Conservation (phyloP, 2,888 invertebrate species). For the Caenorhabditis macrosperma region DNA sequence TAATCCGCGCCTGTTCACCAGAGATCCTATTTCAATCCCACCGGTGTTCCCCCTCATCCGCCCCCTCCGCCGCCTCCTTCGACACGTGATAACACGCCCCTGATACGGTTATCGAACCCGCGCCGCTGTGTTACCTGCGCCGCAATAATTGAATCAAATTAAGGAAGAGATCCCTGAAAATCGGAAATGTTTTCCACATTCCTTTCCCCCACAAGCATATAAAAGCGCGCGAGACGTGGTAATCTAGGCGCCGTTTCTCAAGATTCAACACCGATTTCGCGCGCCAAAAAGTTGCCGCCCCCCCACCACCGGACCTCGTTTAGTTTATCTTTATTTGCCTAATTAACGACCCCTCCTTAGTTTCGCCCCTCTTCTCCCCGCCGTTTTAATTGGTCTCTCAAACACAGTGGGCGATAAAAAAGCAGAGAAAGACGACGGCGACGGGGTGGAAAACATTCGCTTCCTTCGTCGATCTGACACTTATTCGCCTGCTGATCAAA, state of each 20-base stretch:
- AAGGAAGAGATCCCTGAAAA: conserved; percentile 42
- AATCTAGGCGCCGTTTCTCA: conserved; percentile 33
- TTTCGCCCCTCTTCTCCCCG: conserved; percentile 37
- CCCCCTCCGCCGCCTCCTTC: too few relatives aligned
- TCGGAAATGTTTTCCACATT: conserved; percentile 47
- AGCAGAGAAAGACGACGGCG: conserved; percentile 7
- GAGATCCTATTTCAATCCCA: conserved; percentile 24
- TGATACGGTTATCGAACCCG: conserved; percentile 50
- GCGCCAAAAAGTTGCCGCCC: conserved; percentile 49
- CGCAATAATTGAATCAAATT: conserved; percentile 48
- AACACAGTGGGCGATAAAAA: conserved; percentile 42
- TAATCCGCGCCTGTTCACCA: conserved; percentile 9
- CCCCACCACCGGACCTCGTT: conserved; percentile 41
- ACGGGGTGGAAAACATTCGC: conserved; percentile 34
- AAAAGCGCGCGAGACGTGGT: conserved; percentile 32
- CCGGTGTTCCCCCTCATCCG: background rate
- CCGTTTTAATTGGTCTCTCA: conserved; percentile 53
- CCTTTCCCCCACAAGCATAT: conserved; percentile 12
- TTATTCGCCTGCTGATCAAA: conserved; percentile 29
- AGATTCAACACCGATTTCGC: conserved; percentile 56
- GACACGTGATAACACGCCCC: conserved; percentile 24
- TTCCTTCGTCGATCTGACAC: conserved; percentile 9
- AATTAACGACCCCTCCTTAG: conserved; percentile 46
- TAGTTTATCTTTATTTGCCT: conserved; percentile 56
- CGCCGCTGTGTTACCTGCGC: background rate